phyloP scores from a whole-genome alignment of 1,140 invertebrate genomes.

The Nilaparvata lugens region DNA sequence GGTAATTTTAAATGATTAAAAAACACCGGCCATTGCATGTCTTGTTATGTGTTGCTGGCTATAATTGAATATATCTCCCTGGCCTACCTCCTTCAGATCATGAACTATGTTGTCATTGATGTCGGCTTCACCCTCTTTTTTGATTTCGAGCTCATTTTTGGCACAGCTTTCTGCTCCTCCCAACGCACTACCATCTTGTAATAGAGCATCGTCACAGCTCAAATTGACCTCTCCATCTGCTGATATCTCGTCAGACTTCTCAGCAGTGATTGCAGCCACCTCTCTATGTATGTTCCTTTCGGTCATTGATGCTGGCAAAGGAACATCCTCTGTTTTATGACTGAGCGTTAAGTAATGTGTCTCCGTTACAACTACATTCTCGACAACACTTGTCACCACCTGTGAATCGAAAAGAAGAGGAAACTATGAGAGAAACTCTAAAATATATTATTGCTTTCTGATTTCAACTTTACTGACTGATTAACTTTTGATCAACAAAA shows the following conservation, averaged over 20 bases:
- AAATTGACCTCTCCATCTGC: neutral
- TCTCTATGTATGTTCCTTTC: constrained; percentile 6
- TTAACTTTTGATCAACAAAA: too few species aligned
- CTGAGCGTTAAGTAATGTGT: constrained; percentile 7
- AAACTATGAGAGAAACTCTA: too few species aligned
- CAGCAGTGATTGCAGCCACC: neutral
- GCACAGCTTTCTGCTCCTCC: neutral
- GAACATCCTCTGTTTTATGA: constrained; percentile 8
- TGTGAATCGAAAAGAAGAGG: neutral
- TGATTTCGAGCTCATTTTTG: neutral
- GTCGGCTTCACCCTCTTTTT: neutral
- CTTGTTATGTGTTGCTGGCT: constrained; percentile 13
- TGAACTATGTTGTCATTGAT: neutral
- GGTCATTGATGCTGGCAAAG: constrained; percentile 1
- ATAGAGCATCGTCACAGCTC: neutral
- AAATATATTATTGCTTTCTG: too few species aligned
- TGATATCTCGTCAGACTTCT: too few species aligned
- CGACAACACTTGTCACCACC: neutral
- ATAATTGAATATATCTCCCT: neutral
- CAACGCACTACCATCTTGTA: neutral
- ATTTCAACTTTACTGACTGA: too few species aligned
- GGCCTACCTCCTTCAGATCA: constrained; percentile 4
- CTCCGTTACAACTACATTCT: constrained; percentile 13
- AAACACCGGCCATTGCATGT: constrained; percentile 18
- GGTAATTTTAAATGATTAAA: constrained; percentile 1